phyloP scores from a whole-genome alignment of 1,140 invertebrate species.

The Heterodera schachtii region DNA sequence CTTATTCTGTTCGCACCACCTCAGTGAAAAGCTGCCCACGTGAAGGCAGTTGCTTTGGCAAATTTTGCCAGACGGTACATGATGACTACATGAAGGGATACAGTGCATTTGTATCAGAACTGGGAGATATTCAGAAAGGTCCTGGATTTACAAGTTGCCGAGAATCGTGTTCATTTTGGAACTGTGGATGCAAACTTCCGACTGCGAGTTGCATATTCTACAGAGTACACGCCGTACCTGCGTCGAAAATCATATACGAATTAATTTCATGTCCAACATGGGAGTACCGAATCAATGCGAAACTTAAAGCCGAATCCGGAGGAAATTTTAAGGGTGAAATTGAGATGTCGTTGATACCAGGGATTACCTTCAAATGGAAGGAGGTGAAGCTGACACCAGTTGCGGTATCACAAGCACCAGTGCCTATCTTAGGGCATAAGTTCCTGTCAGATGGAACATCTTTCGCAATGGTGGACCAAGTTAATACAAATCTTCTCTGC shows the following conservation, averaged over 20 bases:
- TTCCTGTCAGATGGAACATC: not conserved
- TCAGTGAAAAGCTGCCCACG: not conserved
- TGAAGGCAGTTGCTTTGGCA: not conserved
- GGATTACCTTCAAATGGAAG: slow-evolving; percentile 3
- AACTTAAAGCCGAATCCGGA: not conserved
- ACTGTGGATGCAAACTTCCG: not conserved
- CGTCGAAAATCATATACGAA: not conserved
- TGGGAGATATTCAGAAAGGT: not conserved
- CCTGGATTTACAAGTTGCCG: not conserved
- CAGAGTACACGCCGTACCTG: not conserved
- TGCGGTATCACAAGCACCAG: not conserved
- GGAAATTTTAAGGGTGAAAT: not conserved
- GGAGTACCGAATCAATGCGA: not conserved
- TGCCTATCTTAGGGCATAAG: not conserved
- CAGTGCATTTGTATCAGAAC: not conserved
- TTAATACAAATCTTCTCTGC: not conserved
- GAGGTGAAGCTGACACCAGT: not conserved
- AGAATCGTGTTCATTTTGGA: slow-evolving; percentile 5
- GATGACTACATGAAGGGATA: not conserved
- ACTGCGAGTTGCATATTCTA: not conserved
- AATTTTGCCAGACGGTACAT: not conserved
- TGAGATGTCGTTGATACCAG: not conserved
- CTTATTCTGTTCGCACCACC: not conserved
- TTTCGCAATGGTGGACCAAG: not conserved
- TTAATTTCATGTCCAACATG: not conserved